Base-by-base conservation (phyloP, 2,113 vertebrate genomes). In the Triplophysa siluroides region DNA sequence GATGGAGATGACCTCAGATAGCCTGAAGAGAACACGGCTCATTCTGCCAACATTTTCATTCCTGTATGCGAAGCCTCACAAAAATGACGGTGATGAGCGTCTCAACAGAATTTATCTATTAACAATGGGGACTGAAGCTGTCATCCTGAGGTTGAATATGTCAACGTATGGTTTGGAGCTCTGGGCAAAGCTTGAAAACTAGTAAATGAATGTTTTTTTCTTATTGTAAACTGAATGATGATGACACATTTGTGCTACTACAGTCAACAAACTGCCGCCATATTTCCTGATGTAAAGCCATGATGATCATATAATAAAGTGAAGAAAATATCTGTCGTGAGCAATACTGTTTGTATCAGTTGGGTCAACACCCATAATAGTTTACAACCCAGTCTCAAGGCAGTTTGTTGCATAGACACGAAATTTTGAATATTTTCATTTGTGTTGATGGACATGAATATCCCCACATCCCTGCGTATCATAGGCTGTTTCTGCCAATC, bases 1-100 rank as follows among this genome's bases (percentile, higher is more conserved):
- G 23, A 79, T 50, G 45, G 64, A 63, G 71, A 33, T 52, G 64
- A 64, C 41, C 65, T 43, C 29, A 64, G 23, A 69, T 45, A 65
- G 24, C 18, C 33, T 64, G 2, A 29, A 26, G 23, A 50, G 21
- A 62, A 8, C 29, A 21, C 6, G 29, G n/a, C 29, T 10, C 54
- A 65, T 18, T 38, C 38, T 62, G 65, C 45, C 10, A 13, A 14
- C 16, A 67, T 18, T 2, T 67, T 14, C 21, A 56, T 41, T 67
- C 18, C 18, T 47, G 45, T 18, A 75, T 76, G 16, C 41, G 41
- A 50, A 18, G 23, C 54, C 23, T 62, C 11, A 54, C n/a, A 61
- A 63, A 38, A 38, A 7, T 33, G 43, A 24, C 21, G 24, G 66
- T 4, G 18, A 38, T 69, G 7, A 38, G 33, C 24, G 14, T 19